Evolutionary conservation across 2,797 vertebrate species (phyloP).

Genomic region (Remorina albescens): DNA sequence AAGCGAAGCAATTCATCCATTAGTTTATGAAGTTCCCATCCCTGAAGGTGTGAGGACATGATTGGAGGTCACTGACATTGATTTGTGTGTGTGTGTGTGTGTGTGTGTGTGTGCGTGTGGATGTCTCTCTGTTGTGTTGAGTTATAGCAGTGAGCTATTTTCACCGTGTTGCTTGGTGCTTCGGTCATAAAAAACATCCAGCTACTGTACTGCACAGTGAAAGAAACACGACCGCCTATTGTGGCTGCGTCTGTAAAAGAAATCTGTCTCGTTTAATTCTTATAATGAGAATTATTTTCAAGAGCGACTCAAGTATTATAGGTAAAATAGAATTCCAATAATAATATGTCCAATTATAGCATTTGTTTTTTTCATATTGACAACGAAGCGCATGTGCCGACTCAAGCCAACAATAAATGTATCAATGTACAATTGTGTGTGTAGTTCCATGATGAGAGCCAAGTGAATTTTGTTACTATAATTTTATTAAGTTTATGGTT

Average conservation of each 20-base stretch:
- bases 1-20: slow-evolving; percentile 60
- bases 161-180: slow-evolving; percentile 1
- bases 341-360: too few species aligned
- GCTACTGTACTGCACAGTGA: background rate
- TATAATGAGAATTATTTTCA: too few species aligned
- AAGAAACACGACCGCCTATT: background rate
- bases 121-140: slow-evolving; percentile 3
- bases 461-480: too few species aligned
- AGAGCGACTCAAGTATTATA: too few species aligned
- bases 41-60: slow-evolving; percentile 62
- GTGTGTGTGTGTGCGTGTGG: slow-evolving; percentile 25
- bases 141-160: slow-evolving; percentile 7
- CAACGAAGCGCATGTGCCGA: too few species aligned
- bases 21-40: slow-evolving; percentile 63
- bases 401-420: background rate
- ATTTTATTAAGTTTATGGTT: too few species aligned
- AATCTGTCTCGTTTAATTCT: too few species aligned
- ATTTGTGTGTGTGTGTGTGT: slow-evolving; percentile 32
- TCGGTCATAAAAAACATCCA: slow-evolving; percentile 1
- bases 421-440: too few species aligned
- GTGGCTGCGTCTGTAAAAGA: too few species aligned
- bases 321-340: too few species aligned
- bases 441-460: too few species aligned
- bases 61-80: slow-evolving; percentile 70
- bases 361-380: too few species aligned